Evolutionary conservation across 2,113 vertebrate species (phyloP).

Genomic region (Poeciliopsis retropinna): DNA sequence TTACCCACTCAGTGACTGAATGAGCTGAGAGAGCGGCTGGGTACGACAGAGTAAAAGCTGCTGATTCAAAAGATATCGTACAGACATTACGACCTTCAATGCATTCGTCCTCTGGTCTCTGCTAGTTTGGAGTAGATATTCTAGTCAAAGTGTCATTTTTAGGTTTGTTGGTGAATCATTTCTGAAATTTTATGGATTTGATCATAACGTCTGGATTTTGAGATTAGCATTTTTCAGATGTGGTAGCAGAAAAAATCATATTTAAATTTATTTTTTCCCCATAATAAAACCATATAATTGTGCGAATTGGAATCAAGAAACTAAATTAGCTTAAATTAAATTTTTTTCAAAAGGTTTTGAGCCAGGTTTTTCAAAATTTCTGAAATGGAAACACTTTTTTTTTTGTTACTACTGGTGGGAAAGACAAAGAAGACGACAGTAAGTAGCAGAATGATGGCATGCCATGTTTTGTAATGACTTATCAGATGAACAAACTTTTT

Average conservation of each 20-base stretch:
- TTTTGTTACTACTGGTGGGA: too few relatives aligned
- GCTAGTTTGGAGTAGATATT: background rate
- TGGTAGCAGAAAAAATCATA: background rate
- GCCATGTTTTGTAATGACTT: too few relatives aligned
- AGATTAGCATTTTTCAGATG: background rate
- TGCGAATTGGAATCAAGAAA: too few relatives aligned
- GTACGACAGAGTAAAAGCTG: constrained; percentile 21
- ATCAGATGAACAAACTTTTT: too few relatives aligned
- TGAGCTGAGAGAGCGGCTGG: constrained; percentile 31
- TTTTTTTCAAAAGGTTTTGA: too few relatives aligned
- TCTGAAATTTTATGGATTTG: background rate
- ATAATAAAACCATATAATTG: too few relatives aligned
- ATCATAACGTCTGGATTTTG: background rate
- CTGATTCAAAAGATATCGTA: constrained; percentile 26
- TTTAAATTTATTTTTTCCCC: background rate
- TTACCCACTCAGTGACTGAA: constrained; percentile 36
- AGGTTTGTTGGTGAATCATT: background rate
- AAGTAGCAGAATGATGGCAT: too few relatives aligned
- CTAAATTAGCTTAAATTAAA: too few relatives aligned
- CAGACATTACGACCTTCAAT: constrained; percentile 24
- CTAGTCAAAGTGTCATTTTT: background rate
- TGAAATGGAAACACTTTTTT: too few relatives aligned
- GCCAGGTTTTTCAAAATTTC: too few relatives aligned
- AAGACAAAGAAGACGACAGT: too few relatives aligned
- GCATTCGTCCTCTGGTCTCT: background rate